Percentiles rank a stretch among this genome's conserved stretches.
These are phyloP conservation scores for Columba livia DNA, from an alignment of 2,113 vertebrate species.

Conservation along the genomic window DNA sequence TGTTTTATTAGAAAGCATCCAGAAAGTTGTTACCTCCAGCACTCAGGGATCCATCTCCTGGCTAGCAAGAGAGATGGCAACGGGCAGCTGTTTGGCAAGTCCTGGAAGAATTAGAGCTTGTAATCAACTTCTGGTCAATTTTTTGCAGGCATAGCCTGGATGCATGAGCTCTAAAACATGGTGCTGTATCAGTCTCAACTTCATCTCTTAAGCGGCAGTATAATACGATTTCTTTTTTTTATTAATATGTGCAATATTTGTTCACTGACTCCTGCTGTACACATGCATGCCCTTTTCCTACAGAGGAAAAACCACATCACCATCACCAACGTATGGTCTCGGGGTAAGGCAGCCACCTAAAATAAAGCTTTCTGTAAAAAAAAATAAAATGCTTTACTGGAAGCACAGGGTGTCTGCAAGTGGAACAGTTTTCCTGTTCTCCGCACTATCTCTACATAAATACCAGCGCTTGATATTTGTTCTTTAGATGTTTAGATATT, in stretches of 20 bases:
- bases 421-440: not conserved
- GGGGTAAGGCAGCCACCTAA: not conserved
- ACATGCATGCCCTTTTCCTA: not conserved
- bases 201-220: not conserved
- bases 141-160: not conserved
- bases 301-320: not conserved
- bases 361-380: not conserved
- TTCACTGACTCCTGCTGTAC: not conserved
- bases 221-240: not conserved
- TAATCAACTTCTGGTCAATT: constrained; percentile 2
- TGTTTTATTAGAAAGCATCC: constrained; percentile 56
- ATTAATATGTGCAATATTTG: not conserved
- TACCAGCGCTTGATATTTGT: constrained; percentile 38
- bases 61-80: not conserved
- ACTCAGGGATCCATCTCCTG: constrained; percentile 4
- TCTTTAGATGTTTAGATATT: constrained; percentile 17
- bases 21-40: constrained; percentile 34
- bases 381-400: not conserved
- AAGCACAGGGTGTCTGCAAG: not conserved
- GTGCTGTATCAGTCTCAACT: not conserved
- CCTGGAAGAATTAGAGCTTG: constrained; percentile 21
- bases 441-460: constrained; percentile 24
- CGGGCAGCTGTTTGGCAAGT: not conserved
- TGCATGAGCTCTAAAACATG: not conserved
- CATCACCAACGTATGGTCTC: not conserved